Evolutionary conservation across 2,888 invertebrate species (phyloP), one percentile per base, ranked within the genome.

Genomic region (Drosophila quinaria): DNA sequence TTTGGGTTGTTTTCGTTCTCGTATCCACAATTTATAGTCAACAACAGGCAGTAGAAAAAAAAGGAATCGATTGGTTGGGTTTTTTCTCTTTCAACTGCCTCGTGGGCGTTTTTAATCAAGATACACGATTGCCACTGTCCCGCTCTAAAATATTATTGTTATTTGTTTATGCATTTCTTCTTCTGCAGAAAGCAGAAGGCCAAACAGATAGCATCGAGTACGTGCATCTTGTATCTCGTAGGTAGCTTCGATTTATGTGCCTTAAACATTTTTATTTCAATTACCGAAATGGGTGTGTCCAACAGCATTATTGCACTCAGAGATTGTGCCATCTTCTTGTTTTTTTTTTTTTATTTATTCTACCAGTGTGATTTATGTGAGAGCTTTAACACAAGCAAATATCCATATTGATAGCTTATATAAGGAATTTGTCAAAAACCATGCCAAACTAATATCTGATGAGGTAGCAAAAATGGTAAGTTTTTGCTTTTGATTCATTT

Each of bases 21-120:
- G 39, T 51, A 47, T 56, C 56, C 60, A 66, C 65, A 68, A 80
- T 76, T 77, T 74, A 81, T 83, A 60, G 70, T 39, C 58, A 25
- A 22, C 41, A 70, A 46, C 46, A 55, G 17, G 11, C 25, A 17
- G 29, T 22, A 22, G 22, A 22, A 31, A 11, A 35, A 61, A 52
- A 44, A 51, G 39, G 49, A 74, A 74, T 78, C 75, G 69, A 78
- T 76, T 74, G 74, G 59, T 62, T 62, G n/a, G 37, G 2, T 69
- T 61, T 29, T 8, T 41, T 15, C 46, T 35, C n/a, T 31, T 49
- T 15, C 41, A 56, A 25, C 37, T 59, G 69, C 44, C 60, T 79
- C 70, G 77, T 79, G 80, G 77, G 77, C 80, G 77, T 78, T 79
- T 78, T 78, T 80, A 78, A 78, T 78, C 77, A 78, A 78, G 77